Evolutionary conservation across 2,113 vertebrate species (phyloP), one percentile per base, ranked within the genome.

Genomic region (Nyctereutes procyonoides): DNA sequence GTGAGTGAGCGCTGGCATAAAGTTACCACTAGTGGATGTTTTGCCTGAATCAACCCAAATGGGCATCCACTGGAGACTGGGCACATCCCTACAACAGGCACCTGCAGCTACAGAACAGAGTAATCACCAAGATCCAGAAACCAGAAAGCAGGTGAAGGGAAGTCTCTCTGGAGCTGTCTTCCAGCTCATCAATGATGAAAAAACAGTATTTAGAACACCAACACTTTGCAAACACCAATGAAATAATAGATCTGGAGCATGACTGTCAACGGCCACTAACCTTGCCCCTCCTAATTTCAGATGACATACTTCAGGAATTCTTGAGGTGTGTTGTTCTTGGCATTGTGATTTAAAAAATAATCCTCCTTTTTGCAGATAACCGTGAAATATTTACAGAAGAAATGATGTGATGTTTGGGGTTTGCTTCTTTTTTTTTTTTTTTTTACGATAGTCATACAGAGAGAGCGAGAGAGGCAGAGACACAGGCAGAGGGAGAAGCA

Each of bases 151-250:
- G 69, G 5, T 0, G 8, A 5, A 11, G 51, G 8, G 8, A 8
- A 0, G 14, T 6, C 20, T 77, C 69, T 51, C 82, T 22, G 56
- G 16, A n/a, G 51, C 87, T 7, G 3, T 11, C 2, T 11, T 30
- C 38, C 20, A 22, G 28, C 69, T 81, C 76, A 0, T 13, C 53
- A 5, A 9, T 7, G 32, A 83, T 55, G 62, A 35, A 28, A 65
- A 30, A n/a, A 24, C 0, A 2, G 0, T 1, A 0, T 8, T 8
- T 1, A 51, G 55, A 15, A 4, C 19, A 3, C 48, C 10, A 15
- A 8, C 55, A 12, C 26, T 77, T 15, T 28, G 67, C 43, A 67
- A 0, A 58, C 26, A 0, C 26, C 60, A 8, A 14, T 24, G 65
- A 13, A 51, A 15, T 22, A 28, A 14, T 1, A 43, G 77, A 28